A percentile compares a stretch with the other conserved stretches of the same genome.
These are phyloP conservation scores for Andrena cerasifolii DNA, from an alignment of 1,140 invertebrate species.

Conservation along the genomic window DNA sequence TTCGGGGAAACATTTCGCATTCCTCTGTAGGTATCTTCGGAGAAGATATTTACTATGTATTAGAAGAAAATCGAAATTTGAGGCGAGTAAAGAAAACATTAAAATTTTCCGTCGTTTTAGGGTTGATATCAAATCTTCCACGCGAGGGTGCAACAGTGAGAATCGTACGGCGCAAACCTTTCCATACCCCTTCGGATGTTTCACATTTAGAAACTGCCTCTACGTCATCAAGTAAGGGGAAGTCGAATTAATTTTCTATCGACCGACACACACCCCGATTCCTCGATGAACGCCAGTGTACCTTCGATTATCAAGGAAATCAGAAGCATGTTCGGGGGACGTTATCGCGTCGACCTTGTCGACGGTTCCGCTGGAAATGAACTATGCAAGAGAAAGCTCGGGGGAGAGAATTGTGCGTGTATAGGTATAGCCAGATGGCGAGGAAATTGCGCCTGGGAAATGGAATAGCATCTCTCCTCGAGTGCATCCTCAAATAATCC, in stretches of 20 bases:
- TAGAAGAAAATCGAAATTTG: too few relatives aligned
- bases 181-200: too few relatives aligned
- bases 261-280: background rate
- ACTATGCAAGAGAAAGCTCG: background rate
- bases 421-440: constrained; percentile 5
- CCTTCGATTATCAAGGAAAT: constrained; percentile 17
- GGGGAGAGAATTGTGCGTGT: background rate
- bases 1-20: too few relatives aligned
- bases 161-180: too few relatives aligned
- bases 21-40: too few relatives aligned
- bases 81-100: too few relatives aligned
- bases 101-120: too few relatives aligned
- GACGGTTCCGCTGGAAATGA: constrained; percentile 32
- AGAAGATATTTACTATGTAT: too few relatives aligned
- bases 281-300: constrained; percentile 7
- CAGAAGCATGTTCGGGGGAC: constrained; percentile 5
- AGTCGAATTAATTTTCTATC: background rate
- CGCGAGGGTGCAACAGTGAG: too few relatives aligned
- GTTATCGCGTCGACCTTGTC: constrained; percentile 12
- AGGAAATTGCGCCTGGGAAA: constrained; percentile 41
- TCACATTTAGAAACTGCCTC: too few relatives aligned
- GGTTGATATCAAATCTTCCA: too few relatives aligned
- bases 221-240: too few relatives aligned
- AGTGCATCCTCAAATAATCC: constrained; percentile 19
- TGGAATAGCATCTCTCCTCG: constrained; percentile 23